phyloP scores from a whole-genome alignment of 2,797 vertebrate genomes.

The Xenopus petersii region DNA sequence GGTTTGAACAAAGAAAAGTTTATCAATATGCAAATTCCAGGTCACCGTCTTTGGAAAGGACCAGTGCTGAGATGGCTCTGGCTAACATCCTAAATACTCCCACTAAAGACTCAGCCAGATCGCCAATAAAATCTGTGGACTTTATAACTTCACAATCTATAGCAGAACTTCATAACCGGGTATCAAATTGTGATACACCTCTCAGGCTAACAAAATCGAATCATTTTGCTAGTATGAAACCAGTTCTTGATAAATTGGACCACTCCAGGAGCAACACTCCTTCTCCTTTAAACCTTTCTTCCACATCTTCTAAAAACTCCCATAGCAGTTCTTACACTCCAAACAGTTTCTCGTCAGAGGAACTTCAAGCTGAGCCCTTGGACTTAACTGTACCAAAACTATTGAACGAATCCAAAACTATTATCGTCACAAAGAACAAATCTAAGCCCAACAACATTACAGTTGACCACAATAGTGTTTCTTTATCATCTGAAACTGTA shows the following conservation, averaged over 20 bases:
- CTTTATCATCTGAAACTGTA: conserved; percentile 88
- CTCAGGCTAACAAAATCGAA: conserved; percentile 94
- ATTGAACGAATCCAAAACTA: conserved; percentile 94
- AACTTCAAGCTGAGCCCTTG: conserved; percentile 98
- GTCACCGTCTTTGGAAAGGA: conserved; percentile 90
- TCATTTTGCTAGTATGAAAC: conserved; percentile 83
- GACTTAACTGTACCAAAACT: conserved; percentile 98
- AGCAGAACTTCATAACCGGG: conserved; percentile 90
- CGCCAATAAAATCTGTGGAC: conserved; percentile 86
- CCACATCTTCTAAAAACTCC: conserved; percentile 98
- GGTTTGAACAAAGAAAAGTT: conserved; percentile 98
- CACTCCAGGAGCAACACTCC: conserved; percentile 98
- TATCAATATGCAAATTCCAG: conserved; percentile 89
- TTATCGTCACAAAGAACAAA: conserved; percentile 90
- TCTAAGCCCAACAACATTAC: conserved; percentile 85
- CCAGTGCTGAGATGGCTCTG: conserved; percentile 78
- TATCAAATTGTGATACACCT: conserved; percentile 91
- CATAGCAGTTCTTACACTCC: conserved; percentile 99
- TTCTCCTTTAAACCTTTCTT: conserved; percentile 96
- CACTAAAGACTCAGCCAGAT: conserved; percentile 87
- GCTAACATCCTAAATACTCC: conserved; percentile 84
- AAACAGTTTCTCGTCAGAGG: conserved; percentile 98
- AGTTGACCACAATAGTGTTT: conserved; percentile 85
- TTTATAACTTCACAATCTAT: conserved; percentile 91
- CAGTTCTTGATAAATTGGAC: conserved; percentile 88